Evolutionary conservation across 1,140 invertebrate species (phyloP).

Genomic region (Lysiphlebus fabarum): DNA sequence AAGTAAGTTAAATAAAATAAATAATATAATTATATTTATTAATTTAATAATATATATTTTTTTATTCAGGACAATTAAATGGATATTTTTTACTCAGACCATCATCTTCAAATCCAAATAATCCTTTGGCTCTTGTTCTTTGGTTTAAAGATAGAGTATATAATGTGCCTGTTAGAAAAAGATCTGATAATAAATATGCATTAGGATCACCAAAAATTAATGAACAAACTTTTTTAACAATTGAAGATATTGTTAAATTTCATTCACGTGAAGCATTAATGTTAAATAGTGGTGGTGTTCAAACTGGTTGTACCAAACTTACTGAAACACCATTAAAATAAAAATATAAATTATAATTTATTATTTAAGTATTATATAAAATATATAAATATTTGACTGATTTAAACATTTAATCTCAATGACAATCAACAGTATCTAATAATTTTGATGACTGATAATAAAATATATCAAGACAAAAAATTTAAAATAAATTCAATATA

Average conservation of each 20-base stretch:
- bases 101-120: slow-evolving; percentile 43
- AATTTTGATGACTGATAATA: too few relatives aligned
- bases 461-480: too few relatives aligned
- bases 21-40: neutral
- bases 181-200: slow-evolving; percentile 45
- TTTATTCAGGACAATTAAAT: slow-evolving; percentile 28
- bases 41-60: slow-evolving; percentile 12
- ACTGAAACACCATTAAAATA: slow-evolving; percentile 44
- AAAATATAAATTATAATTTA: neutral
- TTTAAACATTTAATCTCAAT: too few relatives aligned
- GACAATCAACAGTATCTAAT: too few relatives aligned
- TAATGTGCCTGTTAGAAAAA: slow-evolving; percentile 49
- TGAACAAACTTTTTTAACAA: slow-evolving; percentile 40
- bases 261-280: slow-evolving; percentile 43
- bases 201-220: slow-evolving; percentile 43
- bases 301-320: slow-evolving; percentile 46
- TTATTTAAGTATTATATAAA: too few relatives aligned
- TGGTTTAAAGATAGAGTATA: slow-evolving; percentile 50
- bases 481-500: too few relatives aligned
- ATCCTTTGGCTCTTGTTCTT: slow-evolving; percentile 46
- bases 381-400: too few relatives aligned
- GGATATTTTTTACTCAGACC: slow-evolving; percentile 51
- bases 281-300: slow-evolving; percentile 41
- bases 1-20: slow-evolving; percentile 33
- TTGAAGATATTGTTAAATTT: slow-evolving; percentile 50